Percentiles rank a stretch among this genome's conserved stretches.
phyloP scores from a whole-genome alignment of 2,888 invertebrate species.

The Leptopilina drosophilae region DNA sequence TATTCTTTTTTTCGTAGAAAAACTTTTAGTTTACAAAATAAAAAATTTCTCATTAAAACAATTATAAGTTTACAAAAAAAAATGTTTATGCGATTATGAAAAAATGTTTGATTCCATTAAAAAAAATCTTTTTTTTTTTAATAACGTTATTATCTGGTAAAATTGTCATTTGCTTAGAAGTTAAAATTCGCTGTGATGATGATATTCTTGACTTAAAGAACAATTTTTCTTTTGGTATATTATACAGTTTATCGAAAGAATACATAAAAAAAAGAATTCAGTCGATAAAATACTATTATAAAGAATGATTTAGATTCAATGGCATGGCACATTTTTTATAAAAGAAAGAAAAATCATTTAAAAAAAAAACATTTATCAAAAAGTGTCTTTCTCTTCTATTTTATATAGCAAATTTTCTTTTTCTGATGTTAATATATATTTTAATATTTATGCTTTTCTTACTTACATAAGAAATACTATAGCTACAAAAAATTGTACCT shows the following conservation, averaged over 20 bases:
- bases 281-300: constrained; percentile 23
- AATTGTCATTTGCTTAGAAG: background rate
- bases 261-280: background rate
- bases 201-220: background rate
- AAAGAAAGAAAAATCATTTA: background rate
- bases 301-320: background rate
- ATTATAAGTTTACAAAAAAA: background rate
- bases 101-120: background rate
- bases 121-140: background rate
- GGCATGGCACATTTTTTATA: constrained; percentile 21
- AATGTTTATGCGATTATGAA: background rate
- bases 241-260: background rate
- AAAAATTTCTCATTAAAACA: background rate
- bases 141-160: background rate
- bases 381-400: constrained; percentile 2
- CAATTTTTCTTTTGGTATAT: constrained; percentile 18
- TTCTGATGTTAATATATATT: constrained; percentile 3
- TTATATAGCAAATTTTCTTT: background rate
- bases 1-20: constrained; percentile 22
- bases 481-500: background rate
- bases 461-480: constrained; percentile 8
- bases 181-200: background rate
- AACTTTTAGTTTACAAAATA: constrained; percentile 8
- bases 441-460: background rate
- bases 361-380: background rate